These are phyloP conservation scores for fruit fly (Drosophila melanogaster) DNA, from an alignment of 1,140 invertebrate species.

Conservation along the genomic window DNA sequence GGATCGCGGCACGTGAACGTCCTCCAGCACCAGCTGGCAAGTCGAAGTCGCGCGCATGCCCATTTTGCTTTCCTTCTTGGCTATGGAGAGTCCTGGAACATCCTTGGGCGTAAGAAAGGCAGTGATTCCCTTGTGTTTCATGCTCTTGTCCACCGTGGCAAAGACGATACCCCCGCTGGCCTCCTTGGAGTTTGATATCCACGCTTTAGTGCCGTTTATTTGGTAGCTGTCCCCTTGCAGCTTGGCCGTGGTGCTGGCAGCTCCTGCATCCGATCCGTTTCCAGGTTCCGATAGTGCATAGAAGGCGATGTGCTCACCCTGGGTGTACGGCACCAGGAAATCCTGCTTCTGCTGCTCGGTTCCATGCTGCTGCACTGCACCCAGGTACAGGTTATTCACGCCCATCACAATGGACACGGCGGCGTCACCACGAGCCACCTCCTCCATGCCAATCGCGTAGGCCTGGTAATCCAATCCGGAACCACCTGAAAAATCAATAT, in stretches of 20 bases:
- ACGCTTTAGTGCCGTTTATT: slow-evolving; percentile 96
- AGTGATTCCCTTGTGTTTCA: slow-evolving; percentile 96
- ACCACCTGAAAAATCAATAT: slow-evolving; percentile 56
- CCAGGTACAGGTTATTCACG: slow-evolving; percentile 95
- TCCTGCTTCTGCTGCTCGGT: slow-evolving; percentile 92
- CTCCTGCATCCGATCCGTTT: slow-evolving; percentile 95
- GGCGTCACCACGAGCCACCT: slow-evolving; percentile 94
- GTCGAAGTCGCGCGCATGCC: slow-evolving; percentile 97
- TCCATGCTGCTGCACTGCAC: slow-evolving; percentile 92
- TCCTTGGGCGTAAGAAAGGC: slow-evolving; percentile 95
- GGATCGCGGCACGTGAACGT: slow-evolving; percentile 91
- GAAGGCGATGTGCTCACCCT: slow-evolving; percentile 89
- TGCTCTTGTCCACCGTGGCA: slow-evolving; percentile 95
- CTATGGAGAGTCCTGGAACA: slow-evolving; percentile 89
- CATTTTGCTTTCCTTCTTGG: slow-evolving; percentile 98
- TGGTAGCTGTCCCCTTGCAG: slow-evolving; percentile 88
- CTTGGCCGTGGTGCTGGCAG: slow-evolving; percentile 94
- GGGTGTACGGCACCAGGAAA: slow-evolving; percentile 91
- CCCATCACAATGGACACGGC: slow-evolving; percentile 95
- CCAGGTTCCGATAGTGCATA: slow-evolving; percentile 93
- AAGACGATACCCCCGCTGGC: slow-evolving; percentile 94
- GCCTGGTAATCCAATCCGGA: slow-evolving; percentile 95
- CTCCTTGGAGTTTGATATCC: slow-evolving; percentile 97
- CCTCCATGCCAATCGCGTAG: slow-evolving; percentile 97
- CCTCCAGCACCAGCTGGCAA: slow-evolving; percentile 96